Evolutionary conservation across 53 echinoderm and acorn worm genomes (phyloP).

Genomic region (Crossaster papposus): DNA sequence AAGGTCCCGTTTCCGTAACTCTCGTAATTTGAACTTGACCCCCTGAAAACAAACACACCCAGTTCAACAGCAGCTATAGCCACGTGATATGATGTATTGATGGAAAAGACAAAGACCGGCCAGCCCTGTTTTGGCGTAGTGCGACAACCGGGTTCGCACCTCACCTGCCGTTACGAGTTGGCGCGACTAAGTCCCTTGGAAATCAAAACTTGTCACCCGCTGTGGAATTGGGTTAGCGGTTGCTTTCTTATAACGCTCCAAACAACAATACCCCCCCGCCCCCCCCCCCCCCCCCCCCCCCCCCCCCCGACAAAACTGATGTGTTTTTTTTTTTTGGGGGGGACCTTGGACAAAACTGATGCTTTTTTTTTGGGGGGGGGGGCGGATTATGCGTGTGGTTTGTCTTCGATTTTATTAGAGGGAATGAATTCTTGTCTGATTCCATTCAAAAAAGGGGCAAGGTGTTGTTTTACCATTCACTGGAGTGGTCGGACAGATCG

Average conservation of each 20-base stretch:
- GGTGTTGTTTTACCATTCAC: no score
- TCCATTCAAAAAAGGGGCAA: no score
- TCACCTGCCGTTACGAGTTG: conserved; percentile 40
- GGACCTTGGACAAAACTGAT: no score
- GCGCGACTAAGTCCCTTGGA: not conserved
- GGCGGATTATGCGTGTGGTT: no score
- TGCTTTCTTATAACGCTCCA: not conserved
- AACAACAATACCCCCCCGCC: not conserved
- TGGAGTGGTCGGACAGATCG: no score
- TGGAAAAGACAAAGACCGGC: not conserved
- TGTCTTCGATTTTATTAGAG: no score
- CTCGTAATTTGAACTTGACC: conserved; percentile 23
- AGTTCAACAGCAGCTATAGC: not conserved
- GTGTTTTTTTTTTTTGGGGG: no score
- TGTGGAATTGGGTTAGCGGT: conserved; percentile 36
- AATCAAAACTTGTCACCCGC: not conserved
- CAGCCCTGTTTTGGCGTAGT: not conserved
- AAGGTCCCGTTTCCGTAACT: not conserved
- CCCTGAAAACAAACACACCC: not conserved
- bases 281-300: not conserved
- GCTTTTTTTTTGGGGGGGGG: no score
- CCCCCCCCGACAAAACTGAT: not conserved
- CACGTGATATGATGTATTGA: not conserved
- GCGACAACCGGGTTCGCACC: conserved; percentile 8
- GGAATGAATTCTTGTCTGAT: no score